Conservation (phyloP, 2,888 invertebrate genomes). For the Drosophila vallismaia region DNA sequence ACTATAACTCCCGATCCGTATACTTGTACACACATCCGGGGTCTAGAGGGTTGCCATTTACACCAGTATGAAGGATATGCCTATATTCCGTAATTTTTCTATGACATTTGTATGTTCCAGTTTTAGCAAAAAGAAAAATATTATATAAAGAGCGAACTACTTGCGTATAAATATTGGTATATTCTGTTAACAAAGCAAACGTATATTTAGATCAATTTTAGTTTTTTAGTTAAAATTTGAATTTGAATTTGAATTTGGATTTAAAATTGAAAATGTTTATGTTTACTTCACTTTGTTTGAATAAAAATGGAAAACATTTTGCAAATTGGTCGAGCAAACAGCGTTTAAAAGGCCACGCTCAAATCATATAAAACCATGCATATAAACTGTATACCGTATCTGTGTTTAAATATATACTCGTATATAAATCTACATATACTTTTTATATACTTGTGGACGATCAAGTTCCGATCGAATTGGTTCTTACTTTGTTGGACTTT, state of each 20-base stretch:
- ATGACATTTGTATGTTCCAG: slow-evolving; percentile 37
- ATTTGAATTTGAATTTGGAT: slow-evolving; percentile 36
- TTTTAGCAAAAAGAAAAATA: slow-evolving; percentile 2
- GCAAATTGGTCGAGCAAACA: slow-evolving; percentile 31
- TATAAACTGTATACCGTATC: slow-evolving; percentile 47
- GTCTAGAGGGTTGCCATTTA: slow-evolving; percentile 29
- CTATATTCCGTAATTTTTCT: slow-evolving; percentile 42
- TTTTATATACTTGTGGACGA: slow-evolving; percentile 45
- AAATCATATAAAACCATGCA: slow-evolving; percentile 41
- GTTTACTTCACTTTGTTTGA: slow-evolving; percentile 21
- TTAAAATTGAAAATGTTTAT: slow-evolving; percentile 35
- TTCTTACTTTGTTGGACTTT: slow-evolving; percentile 72
- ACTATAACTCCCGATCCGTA: slow-evolving; percentile 22
- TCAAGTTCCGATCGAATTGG: slow-evolving; percentile 54
- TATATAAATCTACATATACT: slow-evolving; percentile 33
- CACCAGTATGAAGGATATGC: slow-evolving; percentile 29
- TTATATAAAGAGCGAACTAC: slow-evolving; percentile 35
- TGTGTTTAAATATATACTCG: slow-evolving; percentile 34
- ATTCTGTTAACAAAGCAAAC: slow-evolving; percentile 43
- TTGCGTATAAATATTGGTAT: slow-evolving; percentile 40
- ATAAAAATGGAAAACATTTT: slow-evolving; percentile 14
- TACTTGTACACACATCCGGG: slow-evolving; percentile 16
- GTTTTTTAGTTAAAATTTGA: slow-evolving; percentile 44
- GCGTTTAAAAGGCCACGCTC: slow-evolving; percentile 33
- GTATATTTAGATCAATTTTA: slow-evolving; percentile 42